These are phyloP conservation scores for Oncorhynchus kisutch DNA, from an alignment of 2,113 vertebrate species.

Conservation along the genomic window DNA sequence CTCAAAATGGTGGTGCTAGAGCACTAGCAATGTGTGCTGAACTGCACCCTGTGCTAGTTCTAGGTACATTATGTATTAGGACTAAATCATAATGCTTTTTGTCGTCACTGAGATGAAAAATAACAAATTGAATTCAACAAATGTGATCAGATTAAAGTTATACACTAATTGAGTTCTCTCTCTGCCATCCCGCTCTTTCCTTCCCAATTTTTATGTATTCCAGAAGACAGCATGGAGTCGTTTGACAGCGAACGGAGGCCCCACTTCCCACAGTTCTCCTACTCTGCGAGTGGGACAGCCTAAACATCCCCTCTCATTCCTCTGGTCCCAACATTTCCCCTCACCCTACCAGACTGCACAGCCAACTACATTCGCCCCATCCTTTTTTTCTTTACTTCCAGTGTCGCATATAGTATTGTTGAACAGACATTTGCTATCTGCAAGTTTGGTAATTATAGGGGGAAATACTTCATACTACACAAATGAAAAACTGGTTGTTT, in stretches of 20 bases:
- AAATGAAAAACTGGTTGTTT: conserved; percentile 54
- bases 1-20: conserved; percentile 81
- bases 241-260: conserved; percentile 90
- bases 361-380: conserved; percentile 75
- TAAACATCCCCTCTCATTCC: conserved; percentile 65
- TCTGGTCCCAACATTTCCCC: conserved; percentile 51
- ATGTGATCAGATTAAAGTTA: conserved; percentile 1
- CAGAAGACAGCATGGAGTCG: conserved; percentile 92
- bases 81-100: too few species aligned
- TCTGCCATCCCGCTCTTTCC: conserved; percentile 51
- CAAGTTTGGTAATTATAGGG: conserved; percentile 47
- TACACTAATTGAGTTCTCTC: conserved; percentile 84
- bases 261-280: conserved; percentile 92
- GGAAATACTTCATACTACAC: conserved; percentile 41
- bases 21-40: conserved; percentile 84
- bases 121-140: conserved; percentile 68
- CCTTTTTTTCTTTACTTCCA: conserved; percentile 76
- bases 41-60: conserved; percentile 1
- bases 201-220: conserved; percentile 77
- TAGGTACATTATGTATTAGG: too few species aligned
- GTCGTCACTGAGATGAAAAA: too few species aligned
- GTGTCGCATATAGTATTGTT: conserved; percentile 62
- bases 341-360: conserved; percentile 76
- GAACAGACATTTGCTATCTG: conserved; percentile 72
- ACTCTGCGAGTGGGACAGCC: conserved; percentile 87